phyloP scores from a whole-genome alignment of 2,797 vertebrate species.

The Mustela erminea region DNA sequence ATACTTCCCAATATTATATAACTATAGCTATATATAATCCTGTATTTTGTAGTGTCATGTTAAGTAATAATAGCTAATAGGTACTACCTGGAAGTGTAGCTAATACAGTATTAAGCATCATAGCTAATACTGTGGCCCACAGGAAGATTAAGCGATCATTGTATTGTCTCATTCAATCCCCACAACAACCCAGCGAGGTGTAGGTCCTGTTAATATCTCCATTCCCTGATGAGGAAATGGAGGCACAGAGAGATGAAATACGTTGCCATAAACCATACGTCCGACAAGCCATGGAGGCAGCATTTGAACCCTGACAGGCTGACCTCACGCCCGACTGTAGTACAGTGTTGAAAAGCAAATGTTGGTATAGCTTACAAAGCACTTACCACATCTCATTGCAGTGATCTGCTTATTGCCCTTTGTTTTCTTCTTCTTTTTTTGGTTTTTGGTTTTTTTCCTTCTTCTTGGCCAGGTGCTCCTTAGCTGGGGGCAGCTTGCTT shows the following conservation, averaged over 20 bases:
- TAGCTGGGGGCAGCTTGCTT: neutral
- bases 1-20: neutral
- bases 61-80: neutral
- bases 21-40: neutral
- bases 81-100: neutral
- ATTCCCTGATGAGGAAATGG: neutral
- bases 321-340: neutral
- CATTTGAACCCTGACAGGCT: neutral
- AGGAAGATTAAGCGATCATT: neutral
- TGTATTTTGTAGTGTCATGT: neutral
- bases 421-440: neutral
- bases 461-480: neutral
- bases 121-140: neutral
- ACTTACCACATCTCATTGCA: neutral
- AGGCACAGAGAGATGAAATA: neutral
- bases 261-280: rapidly evolving
- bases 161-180: neutral
- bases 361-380: neutral
- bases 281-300: neutral
- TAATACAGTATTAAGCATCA: neutral
- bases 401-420: neutral
- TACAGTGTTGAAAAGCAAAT: neutral
- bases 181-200: neutral
- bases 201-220: neutral
- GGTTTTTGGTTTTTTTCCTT: neutral